These are phyloP conservation scores for Ectropis grisescens DNA, from an alignment of 1,140 invertebrate species.

Conservation along the genomic window DNA sequence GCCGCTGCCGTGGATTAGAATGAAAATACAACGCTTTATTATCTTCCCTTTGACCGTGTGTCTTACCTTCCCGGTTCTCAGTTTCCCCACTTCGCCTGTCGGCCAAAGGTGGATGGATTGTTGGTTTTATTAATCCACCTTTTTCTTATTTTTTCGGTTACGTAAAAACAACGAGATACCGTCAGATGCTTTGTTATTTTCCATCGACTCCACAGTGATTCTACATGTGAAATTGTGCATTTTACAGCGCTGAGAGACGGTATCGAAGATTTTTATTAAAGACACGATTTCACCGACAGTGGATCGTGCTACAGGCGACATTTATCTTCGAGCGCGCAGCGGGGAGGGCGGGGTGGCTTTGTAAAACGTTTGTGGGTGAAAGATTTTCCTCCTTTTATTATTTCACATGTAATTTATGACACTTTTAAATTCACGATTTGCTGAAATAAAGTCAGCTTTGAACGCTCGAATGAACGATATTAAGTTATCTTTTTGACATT, in stretches of 20 bases:
- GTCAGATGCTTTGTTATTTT: too few relatives aligned
- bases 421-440: slow-evolving; percentile 40
- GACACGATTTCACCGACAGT: too few relatives aligned
- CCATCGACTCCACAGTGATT: too few relatives aligned
- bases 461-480: too few relatives aligned
- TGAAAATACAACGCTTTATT: slow-evolving; percentile 65
- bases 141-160: slow-evolving; percentile 24
- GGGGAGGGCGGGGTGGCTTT: slow-evolving; percentile 40
- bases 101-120: slow-evolving; percentile 25
- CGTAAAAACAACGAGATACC: too few relatives aligned
- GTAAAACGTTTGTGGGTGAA: slow-evolving; percentile 55
- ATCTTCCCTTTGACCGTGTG: slow-evolving; percentile 57
- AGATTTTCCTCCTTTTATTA: slow-evolving; percentile 61
- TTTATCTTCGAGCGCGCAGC: slow-evolving; percentile 37
- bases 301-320: slow-evolving; percentile 46
- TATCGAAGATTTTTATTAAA: too few relatives aligned
- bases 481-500: too few relatives aligned
- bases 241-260: too few relatives aligned
- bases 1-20: slow-evolving; percentile 53
- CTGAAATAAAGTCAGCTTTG: slow-evolving; percentile 15
- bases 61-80: slow-evolving; percentile 40
- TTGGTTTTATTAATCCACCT: slow-evolving; percentile 13
- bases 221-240: too few relatives aligned
- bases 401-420: slow-evolving; percentile 62
- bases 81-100: slow-evolving; percentile 19